Base-by-base conservation (phyloP, 2,888 invertebrate species). In the Acanthacorydalis orientalis region DNA sequence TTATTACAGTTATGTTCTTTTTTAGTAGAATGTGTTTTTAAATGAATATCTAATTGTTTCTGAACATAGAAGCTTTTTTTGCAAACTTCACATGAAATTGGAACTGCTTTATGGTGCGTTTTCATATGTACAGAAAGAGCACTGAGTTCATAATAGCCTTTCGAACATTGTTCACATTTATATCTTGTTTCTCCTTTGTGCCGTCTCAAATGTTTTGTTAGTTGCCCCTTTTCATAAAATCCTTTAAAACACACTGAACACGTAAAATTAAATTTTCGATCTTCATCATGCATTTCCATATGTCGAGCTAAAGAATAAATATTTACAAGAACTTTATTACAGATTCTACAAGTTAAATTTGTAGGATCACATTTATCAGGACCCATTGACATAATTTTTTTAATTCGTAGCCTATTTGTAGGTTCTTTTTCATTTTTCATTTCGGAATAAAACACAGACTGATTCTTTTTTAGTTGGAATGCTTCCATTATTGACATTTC, bases 221-320 rank as follows among this genome's bases (percentile, higher is more conserved):
- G 55, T 38, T 70, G 69, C 56, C 65, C 68, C 53, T 58, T 57
- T 55, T 73, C 73, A 1, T 64, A 61, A 59, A 72, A 73, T 34
- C 62, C 55, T 52, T 69, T 69, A 47, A 58, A 61, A 57, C 73
- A 73, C 14, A 53, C 47, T 10, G 57, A 62, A 54, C 73, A 73
- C 47, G 64, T 50, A 57, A 64, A 65, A n/a, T 65, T 34, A 46
- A 34, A 46, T 46, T 46, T 37, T 9, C 46, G 46, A 31, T 46
- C 34, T 31, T 37, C 32, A 31, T 46, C 39, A 16, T 46, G 46
- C 9, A 32, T 46, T 31, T 46, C 46, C 31, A 46, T 34, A 38
- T 46, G 46, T 14, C 46, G 31, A 1, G 34, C 46, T 16, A 46
- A 46, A 11, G 46, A 46, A 46, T 46, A 34, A 8, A 38, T 34